Evolutionary conservation across 2,113 vertebrate genomes (phyloP).

Genomic region (Anarrhichthys ocellatus): DNA sequence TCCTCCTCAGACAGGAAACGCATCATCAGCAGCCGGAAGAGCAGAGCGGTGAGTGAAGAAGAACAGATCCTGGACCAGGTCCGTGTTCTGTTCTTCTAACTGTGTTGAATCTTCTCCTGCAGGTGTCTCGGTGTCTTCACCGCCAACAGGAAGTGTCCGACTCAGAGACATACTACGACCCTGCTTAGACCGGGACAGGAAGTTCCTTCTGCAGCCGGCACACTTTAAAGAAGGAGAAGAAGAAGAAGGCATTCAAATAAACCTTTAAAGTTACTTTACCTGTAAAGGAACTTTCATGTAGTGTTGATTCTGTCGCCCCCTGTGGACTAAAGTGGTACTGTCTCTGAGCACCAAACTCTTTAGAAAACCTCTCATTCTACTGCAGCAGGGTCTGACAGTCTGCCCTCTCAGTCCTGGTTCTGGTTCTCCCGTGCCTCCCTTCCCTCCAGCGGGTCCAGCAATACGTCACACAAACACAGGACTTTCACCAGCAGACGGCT

Average conservation of each 20-base stretch:
- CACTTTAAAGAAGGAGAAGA: not conserved
- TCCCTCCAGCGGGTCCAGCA: too few species aligned
- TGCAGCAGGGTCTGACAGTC: too few species aligned
- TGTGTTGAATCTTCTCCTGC: not conserved
- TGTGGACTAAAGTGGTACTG: not conserved
- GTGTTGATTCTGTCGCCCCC: not conserved
- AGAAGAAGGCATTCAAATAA: not conserved
- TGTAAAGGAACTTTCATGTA: too few species aligned
- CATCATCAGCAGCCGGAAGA: conserved; percentile 38
- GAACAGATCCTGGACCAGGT: too few species aligned
- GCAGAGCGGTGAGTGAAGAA: conserved; percentile 56
- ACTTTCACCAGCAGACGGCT: too few species aligned
- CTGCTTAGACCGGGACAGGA: not conserved
- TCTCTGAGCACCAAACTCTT: too few species aligned
- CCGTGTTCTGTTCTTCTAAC: not conserved
- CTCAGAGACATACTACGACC: not conserved
- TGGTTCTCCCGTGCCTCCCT: too few species aligned
- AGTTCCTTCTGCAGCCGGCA: rapidly evolving
- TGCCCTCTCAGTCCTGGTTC: too few species aligned
- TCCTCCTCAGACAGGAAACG: conserved; percentile 67
- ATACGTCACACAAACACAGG: too few species aligned
- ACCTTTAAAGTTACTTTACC: not conserved
- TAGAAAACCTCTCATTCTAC: too few species aligned
- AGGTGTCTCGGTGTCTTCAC: conserved; percentile 17
- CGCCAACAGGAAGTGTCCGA: not conserved